A percentile compares a stretch with the other conserved stretches of the same genome.
Conservation (phyloP, 2,113 vertebrate genomes). For the Oncorhynchus mykiss region DNA sequence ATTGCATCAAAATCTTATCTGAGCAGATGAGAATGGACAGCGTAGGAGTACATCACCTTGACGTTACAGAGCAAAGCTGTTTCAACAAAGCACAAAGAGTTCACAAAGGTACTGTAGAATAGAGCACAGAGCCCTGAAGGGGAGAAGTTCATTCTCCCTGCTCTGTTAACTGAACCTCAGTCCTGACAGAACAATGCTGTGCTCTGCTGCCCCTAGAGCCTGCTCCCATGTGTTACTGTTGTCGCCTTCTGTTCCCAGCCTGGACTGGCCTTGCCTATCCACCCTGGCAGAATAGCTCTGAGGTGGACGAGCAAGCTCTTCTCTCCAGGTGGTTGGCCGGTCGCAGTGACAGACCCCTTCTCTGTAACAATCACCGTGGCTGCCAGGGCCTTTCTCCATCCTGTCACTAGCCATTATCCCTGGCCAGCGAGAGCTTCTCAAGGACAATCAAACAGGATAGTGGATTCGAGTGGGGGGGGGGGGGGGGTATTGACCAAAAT, state of each 20-base stretch:
- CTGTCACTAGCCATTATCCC: constrained; percentile 74
- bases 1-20: background rate
- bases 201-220: constrained; percentile 38
- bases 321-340: constrained; percentile 35
- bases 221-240: constrained; percentile 34
- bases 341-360: constrained; percentile 63
- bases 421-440: constrained; percentile 57
- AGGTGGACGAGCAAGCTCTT: constrained; percentile 45
- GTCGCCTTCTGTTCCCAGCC: constrained; percentile 19
- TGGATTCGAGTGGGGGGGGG: constrained; percentile 11
- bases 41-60: constrained; percentile 61
- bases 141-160: constrained; percentile 53
- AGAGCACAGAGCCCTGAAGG: background rate
- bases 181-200: constrained; percentile 48
- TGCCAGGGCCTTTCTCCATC: constrained; percentile 68
- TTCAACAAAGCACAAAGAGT: constrained; percentile 44
- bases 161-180: constrained; percentile 52
- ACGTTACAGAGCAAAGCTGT: constrained; percentile 44
- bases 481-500: constrained; percentile 25
- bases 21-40: constrained; percentile 36
- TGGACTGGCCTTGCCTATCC: constrained; percentile 33
- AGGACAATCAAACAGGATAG: constrained; percentile 30
- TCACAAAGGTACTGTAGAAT: no score
- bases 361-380: constrained; percentile 64
- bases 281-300: constrained; percentile 35